These are phyloP conservation scores for Cynopterus brachyotis DNA, from an alignment of 2,113 vertebrate species.

Conservation along the genomic window DNA sequence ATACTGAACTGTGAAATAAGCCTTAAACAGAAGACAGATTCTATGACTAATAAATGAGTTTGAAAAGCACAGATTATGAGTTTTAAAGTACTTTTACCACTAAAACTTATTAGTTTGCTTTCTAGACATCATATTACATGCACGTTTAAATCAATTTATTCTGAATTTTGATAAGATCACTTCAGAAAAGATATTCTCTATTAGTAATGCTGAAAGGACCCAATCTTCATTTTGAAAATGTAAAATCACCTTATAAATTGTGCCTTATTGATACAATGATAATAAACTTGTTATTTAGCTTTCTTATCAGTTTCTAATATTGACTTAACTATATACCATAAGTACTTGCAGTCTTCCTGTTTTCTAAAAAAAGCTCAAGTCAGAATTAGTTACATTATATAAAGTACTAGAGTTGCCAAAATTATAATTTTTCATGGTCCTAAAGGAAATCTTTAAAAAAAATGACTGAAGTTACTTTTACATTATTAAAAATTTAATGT, in stretches of 20 bases:
- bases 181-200: not conserved
- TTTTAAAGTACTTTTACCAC: not conserved
- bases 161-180: not conserved
- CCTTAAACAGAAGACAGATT: not conserved
- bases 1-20: not conserved
- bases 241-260: not conserved
- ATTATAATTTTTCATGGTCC: not conserved
- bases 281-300: not conserved
- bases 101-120: not conserved
- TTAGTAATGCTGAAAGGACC: not conserved
- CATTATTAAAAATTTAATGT: not conserved
- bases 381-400: not conserved
- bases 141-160: not conserved
- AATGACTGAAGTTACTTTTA: not conserved
- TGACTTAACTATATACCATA: not conserved
- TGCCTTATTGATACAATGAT: not conserved
- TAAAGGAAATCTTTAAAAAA: not conserved
- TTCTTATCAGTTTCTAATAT: not conserved
- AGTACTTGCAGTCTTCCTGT: not conserved
- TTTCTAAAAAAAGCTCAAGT: not conserved
- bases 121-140: not conserved
- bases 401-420: not conserved
- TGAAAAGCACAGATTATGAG: not conserved
- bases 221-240: not conserved
- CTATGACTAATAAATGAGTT: not conserved